Base-by-base conservation (phyloP, 2,888 invertebrate genomes). In the Chrysina gloriosa region DNA sequence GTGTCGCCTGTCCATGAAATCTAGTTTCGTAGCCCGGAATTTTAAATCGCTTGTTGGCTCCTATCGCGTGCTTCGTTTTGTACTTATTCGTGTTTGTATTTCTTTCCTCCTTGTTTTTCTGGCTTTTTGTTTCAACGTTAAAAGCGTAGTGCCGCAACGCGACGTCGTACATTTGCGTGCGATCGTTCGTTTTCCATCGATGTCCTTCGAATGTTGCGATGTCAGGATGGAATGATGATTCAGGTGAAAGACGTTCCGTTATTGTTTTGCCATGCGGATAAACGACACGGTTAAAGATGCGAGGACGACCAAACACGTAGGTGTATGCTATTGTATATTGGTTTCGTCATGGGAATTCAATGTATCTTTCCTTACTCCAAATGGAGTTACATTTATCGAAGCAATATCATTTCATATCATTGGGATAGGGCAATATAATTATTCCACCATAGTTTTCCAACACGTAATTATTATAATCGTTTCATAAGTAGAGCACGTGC, bases 1-100 rank as follows among this genome's bases (percentile, higher is more conserved):
- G 27, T 27, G 48, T 50, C 48, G 3, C 25, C 25, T 50, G 48
- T 50, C 48, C 58, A 27, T 42, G 42, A 58, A 58, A 58, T 58
- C 58, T 42, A 58, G 16, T 58, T 58, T 42, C 42, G 42, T 42
- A 6, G 25, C 14, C 27, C 14, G 16, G 27, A 27, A 42, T 39
- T 58, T 58, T 58, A 14, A 14, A 27, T 48, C 23, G 48, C 29
- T 31, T 29, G n/a, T 9, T 11, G 14, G 27, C 58, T 27, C 21
- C 58, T 9, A 25, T 58, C 58, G 42, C 58, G 25, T 42, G 42
- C 9, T 42, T 25, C 58, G 27, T 6, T n/a, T 42, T 9, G 27
- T 42, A 29, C 16, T 42, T 6, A 7, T 25, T 39, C 36, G 42
- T 16, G 58, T 27, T 42, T 42, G 42, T 36, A 7, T 52, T 52